phyloP scores from a whole-genome alignment of 1,140 invertebrate species.

The Diachasmimorpha longicaudata region DNA sequence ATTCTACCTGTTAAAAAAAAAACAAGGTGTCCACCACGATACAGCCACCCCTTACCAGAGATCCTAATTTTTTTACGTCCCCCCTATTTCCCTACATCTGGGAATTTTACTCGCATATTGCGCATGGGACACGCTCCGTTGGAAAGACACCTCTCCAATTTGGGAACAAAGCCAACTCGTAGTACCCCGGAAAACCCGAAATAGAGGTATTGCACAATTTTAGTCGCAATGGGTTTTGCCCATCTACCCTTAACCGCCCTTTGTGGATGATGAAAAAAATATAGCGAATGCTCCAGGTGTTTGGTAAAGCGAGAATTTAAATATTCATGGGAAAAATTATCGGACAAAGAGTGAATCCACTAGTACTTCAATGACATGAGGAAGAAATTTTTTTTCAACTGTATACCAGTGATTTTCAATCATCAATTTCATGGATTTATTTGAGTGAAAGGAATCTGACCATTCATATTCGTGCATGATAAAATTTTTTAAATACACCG shows the following conservation, averaged over 20 bases:
- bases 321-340: background rate
- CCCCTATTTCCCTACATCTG: background rate
- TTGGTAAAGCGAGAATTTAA: background rate
- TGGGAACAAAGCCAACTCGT: slow-evolving; percentile 43
- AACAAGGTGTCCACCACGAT: background rate
- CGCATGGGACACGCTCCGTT: slow-evolving; percentile 17
- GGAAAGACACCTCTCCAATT: slow-evolving; percentile 33
- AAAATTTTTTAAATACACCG: too few species aligned
- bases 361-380: background rate
- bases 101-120: slow-evolving; percentile 22
- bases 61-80: background rate
- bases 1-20: background rate
- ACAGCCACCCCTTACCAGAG: background rate
- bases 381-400: background rate
- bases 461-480: too few species aligned
- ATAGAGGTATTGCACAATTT: slow-evolving; percentile 43
- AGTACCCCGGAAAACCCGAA: slow-evolving; percentile 36
- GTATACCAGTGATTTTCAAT: too few species aligned
- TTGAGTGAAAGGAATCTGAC: too few species aligned
- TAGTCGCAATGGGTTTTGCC: slow-evolving; percentile 19
- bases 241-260: background rate
- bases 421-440: too few species aligned
- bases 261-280: background rate
- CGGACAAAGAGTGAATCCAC: background rate
- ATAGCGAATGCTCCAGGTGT: background rate